phyloP scores from a whole-genome alignment of 2,113 vertebrate species.

The Antechinus stuartii region DNA sequence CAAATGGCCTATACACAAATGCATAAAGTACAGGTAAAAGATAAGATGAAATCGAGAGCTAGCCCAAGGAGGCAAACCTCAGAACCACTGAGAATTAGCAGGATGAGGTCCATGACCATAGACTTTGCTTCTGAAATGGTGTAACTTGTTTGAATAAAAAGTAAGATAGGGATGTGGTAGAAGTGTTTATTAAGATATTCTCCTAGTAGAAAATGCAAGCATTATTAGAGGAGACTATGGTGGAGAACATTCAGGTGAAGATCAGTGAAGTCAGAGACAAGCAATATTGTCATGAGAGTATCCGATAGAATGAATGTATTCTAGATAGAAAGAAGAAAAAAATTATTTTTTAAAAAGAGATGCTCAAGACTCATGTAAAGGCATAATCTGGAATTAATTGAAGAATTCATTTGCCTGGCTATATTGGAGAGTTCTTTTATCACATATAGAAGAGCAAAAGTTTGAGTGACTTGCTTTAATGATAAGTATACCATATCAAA shows the following conservation, averaged over 20 bases:
- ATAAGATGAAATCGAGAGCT: neutral
- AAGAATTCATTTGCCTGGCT: neutral
- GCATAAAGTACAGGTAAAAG: neutral
- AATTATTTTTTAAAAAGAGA: neutral
- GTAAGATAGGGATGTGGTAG: neutral
- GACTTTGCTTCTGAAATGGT: neutral
- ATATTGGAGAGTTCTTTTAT: neutral
- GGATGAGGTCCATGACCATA: neutral
- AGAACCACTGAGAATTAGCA: neutral
- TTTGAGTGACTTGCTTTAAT: neutral
- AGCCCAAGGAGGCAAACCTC: neutral
- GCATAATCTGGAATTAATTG: neutral
- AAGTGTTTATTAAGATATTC: neutral
- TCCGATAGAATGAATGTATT: neutral
- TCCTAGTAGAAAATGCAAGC: neutral
- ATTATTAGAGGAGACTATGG: neutral
- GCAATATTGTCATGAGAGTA: neutral
- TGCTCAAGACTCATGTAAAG: neutral
- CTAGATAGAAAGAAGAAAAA: neutral
- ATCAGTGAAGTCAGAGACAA: neutral
- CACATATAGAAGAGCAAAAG: neutral
- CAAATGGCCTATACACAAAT: neutral
- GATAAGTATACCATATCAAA: neutral
- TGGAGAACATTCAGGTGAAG: neutral
- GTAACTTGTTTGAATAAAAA: neutral